Base-by-base conservation (phyloP, 2,888 invertebrate genomes). In the Caenorhabditis sinica region DNA sequence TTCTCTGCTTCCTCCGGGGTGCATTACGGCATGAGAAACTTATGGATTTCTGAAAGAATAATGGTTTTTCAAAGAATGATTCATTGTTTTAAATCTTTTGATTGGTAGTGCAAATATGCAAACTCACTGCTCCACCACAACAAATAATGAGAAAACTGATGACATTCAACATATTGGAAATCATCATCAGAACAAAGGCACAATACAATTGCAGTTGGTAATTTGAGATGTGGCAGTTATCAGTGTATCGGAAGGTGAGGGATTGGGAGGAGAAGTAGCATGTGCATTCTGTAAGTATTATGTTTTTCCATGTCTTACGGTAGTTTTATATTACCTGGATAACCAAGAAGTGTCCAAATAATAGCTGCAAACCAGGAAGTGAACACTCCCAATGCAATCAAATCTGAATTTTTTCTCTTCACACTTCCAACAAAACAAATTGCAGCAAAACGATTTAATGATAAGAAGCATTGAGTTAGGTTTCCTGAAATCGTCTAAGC, bases 71-170 rank as follows among this genome's bases (percentile, higher is more conserved):
- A 5, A 49, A 17, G 13, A 49, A 49, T 49, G 49, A 49, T 33
- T 30, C 23, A 25, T 56, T 63, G 74, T 65, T 53, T 53, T 30
- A 40, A 66, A 20, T 45, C 36, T 30, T 49, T 49, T 28, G 20
- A 28, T 49, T 72, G 17, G 11, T 25, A 68, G 53, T 36, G 28
- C 25, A 56, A 69, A 56, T 68, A 56, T 53, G 53, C 60, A 28
- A 33, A 56, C 80, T 72, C 45, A 80, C 80, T 17, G 80, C 80
- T 43, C 80, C 80, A 13, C 80, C 80, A 66, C 80, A 80, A 23
- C 72, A 45, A 36, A 80, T 80, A 36, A 80, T 72, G 45, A 80
- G 69, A 11, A 80, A 72, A 28, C 66, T 45, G 36, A 80, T 80
- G 49, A 45, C 23, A 51, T 80, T 80, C 53, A 80, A 61, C 80